A percentile compares a stretch with the other conserved stretches of the same genome.
These are phyloP conservation scores for Clistopyga incitator DNA, from an alignment of 2,888 invertebrate genomes.

Conservation along the genomic window DNA sequence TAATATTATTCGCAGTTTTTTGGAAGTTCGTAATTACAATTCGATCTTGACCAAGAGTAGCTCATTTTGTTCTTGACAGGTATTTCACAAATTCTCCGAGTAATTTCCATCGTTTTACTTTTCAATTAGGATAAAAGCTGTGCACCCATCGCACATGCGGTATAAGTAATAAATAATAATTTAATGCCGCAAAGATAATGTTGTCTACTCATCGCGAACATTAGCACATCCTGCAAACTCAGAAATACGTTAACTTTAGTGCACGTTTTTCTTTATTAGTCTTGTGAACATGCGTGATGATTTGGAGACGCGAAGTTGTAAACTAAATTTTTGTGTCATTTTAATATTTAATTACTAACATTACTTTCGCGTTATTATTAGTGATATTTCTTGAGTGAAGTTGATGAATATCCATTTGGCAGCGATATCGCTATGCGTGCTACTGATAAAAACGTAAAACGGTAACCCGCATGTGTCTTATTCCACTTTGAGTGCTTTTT, in stretches of 20 bases:
- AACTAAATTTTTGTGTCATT: neutral
- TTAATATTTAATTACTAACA: neutral
- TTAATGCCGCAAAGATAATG: constrained; percentile 28
- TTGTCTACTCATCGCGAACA: constrained; percentile 3
- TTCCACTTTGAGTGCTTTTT: constrained; percentile 25
- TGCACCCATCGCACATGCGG: constrained; percentile 42
- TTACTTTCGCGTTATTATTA: neutral
- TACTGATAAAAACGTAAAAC: constrained; percentile 18
- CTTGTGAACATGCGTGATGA: neutral
- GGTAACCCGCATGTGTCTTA: constrained; percentile 48
- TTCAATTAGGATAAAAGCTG: neutral
- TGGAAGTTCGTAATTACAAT: too few relatives aligned
- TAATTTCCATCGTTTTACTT: too few relatives aligned
- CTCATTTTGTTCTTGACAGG: too few relatives aligned
- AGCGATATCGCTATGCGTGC: constrained; percentile 11
- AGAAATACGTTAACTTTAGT: neutral
- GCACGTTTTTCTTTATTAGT: neutral
- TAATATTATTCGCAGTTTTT: too few relatives aligned
- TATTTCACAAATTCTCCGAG: too few relatives aligned
- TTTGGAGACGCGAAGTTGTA: neutral
- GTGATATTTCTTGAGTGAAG: neutral
- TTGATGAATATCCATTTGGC: neutral
- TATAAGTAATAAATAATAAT: constrained; percentile 52
- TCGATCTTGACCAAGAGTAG: too few relatives aligned
- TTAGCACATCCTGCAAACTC: neutral